A percentile compares a stretch with the other conserved stretches of the same genome.
phyloP scores from a whole-genome alignment of 2,113 vertebrate genomes.

The Globicephala melas region DNA sequence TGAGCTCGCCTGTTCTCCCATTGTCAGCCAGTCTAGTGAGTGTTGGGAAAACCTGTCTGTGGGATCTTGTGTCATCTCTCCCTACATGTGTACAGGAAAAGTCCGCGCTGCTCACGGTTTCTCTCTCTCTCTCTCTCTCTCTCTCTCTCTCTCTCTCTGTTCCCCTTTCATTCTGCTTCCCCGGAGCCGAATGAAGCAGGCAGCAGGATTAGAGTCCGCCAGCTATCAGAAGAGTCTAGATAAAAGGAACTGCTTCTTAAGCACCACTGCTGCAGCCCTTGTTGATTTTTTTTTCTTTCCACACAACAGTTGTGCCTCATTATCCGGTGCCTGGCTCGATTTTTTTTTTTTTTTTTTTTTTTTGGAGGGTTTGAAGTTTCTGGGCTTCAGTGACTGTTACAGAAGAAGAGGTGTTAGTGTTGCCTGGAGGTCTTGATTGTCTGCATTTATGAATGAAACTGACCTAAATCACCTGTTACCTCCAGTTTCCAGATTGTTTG shows the following conservation, averaged over 20 bases:
- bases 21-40: conserved; percentile 81
- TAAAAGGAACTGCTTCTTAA: conserved; percentile 74
- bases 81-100: conserved; percentile 77
- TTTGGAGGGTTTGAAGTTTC: conserved; percentile 75
- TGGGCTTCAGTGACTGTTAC: conserved; percentile 64
- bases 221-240: conserved; percentile 74
- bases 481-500: conserved; percentile 85
- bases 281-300: conserved; percentile 53
- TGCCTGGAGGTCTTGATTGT: conserved; percentile 67
- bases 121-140: conserved; percentile 70
- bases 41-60: conserved; percentile 77
- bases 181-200: conserved; percentile 73
- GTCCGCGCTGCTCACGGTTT: conserved; percentile 65
- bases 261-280: conserved; percentile 69
- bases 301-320: conserved; percentile 80
- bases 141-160: conserved; percentile 69
- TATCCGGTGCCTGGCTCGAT: conserved; percentile 71
- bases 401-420: conserved; percentile 69
- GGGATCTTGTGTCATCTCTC: conserved; percentile 79
- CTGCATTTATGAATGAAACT: conserved; percentile 81
- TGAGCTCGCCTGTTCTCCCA: conserved; percentile 75
- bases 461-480: conserved; percentile 88
- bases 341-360: conserved; percentile 53
- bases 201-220: conserved; percentile 73
- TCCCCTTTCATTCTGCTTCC: conserved; percentile 76